Conservation (phyloP, 2,888 invertebrate species). For the Frankliniella intonsa region DNA sequence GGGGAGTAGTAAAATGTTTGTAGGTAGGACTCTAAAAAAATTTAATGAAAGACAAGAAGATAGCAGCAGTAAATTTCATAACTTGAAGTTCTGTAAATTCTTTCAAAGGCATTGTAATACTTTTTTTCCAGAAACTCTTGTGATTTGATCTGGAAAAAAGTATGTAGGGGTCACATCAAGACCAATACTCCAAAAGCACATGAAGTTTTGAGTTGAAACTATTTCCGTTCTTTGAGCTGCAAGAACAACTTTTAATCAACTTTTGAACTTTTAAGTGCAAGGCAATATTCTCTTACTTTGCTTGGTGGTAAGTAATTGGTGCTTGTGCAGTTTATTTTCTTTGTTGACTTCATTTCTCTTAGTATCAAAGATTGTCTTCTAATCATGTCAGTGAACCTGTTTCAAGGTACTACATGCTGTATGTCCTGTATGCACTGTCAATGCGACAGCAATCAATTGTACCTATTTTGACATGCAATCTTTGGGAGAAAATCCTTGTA, state of each 20-base stretch:
- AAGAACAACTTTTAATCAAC: neutral
- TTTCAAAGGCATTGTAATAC: neutral
- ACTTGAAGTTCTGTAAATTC: neutral
- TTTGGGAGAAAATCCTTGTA: neutral
- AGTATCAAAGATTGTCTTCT: neutral
- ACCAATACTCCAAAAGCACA: no score
- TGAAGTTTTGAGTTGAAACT: no score
- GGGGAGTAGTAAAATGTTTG: neutral
- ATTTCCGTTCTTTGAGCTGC: no score
- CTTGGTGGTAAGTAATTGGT: no score
- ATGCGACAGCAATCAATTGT: neutral
- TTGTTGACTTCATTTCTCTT: neutral
- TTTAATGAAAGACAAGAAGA: neutral
- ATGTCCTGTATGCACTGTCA: neutral
- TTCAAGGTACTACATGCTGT: neutral
- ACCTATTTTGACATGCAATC: neutral
- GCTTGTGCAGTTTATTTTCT: neutral
- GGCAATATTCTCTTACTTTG: no score
- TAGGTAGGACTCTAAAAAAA: neutral
- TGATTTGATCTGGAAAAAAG: neutral
- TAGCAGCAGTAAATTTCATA: neutral
- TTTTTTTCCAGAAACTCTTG: neutral
- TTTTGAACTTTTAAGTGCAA: neutral
- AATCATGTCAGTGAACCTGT: neutral
- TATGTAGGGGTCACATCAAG: no score